These are phyloP conservation scores for Phataginus tetradactyla DNA, from an alignment of 2,797 vertebrate genomes.

Conservation along the genomic window DNA sequence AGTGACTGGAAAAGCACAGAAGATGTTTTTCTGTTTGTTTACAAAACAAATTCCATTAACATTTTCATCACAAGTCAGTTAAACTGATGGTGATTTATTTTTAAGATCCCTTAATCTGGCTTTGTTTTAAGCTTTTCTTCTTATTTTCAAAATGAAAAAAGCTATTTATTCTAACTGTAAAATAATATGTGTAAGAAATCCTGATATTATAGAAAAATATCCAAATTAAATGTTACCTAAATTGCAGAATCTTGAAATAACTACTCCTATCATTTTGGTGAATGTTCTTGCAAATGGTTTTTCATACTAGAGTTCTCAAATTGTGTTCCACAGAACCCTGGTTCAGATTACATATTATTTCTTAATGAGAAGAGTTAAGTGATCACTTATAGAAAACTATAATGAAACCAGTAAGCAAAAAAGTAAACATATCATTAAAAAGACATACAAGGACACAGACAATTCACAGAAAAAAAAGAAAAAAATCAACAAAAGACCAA, in stretches of 20 bases:
- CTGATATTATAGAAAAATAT: not conserved
- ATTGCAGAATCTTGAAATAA: not conserved
- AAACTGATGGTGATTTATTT: not conserved
- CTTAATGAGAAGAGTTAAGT: conserved; percentile 34
- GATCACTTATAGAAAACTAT: not conserved
- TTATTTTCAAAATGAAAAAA: conserved; percentile 35
- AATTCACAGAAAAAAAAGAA: not conserved
- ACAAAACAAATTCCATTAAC: not conserved
- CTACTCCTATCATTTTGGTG: not conserved
- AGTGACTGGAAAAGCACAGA: not conserved
- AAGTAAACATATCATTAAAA: not conserved
- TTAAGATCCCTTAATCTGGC: not conserved
- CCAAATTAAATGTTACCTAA: not conserved
- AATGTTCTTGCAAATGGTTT: not conserved
- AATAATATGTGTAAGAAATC: not conserved
- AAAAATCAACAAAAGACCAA: not conserved
- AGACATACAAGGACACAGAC: not conserved
- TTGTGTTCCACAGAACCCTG: not conserved
- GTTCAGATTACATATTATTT: not conserved
- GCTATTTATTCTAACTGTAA: conserved; percentile 22
- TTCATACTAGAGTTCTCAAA: not conserved
- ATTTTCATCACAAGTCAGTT: not conserved
- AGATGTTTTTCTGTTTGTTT: conserved; percentile 19
- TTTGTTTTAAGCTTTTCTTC: not conserved
- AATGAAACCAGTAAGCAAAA: not conserved